Conservation (phyloP, 2,888 invertebrate species). For the Drosophila tanythrix region DNA sequence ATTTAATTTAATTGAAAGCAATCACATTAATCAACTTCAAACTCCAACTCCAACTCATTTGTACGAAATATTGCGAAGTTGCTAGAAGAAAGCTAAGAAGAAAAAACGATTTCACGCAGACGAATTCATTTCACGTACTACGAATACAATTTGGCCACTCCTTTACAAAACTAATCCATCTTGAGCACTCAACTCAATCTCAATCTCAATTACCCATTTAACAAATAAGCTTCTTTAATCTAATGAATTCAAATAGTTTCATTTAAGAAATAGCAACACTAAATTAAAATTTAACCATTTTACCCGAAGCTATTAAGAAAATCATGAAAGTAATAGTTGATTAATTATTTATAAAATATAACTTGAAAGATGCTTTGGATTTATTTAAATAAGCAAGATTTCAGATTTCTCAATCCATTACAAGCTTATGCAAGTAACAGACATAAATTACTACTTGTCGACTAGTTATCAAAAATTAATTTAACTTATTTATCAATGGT, state of each 20-base stretch:
- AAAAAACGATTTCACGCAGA: not conserved
- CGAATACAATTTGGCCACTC: not conserved
- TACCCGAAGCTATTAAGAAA: not conserved
- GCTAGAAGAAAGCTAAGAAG: too few relatives aligned
- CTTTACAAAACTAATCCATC: not conserved
- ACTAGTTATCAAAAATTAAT: not conserved
- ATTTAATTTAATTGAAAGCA: not conserved
- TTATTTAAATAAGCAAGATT: not conserved
- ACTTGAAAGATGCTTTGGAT: not conserved
- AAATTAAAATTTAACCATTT: not conserved
- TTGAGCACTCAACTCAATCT: not conserved
- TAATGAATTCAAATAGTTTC: not conserved
- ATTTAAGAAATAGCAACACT: not conserved
- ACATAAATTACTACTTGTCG: not conserved
- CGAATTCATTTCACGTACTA: not conserved
- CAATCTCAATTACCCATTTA: not conserved
- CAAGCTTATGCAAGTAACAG: not conserved
- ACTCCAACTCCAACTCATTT: not conserved
- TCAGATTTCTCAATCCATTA: too few relatives aligned
- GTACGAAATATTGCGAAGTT: not conserved
- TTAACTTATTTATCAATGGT: not conserved
- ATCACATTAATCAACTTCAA: not conserved
- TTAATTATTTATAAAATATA: not conserved
- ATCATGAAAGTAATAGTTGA: not conserved
- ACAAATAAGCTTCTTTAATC: not conserved